Conservation (phyloP, 2,888 invertebrate species). For the Pecten maximus region DNA sequence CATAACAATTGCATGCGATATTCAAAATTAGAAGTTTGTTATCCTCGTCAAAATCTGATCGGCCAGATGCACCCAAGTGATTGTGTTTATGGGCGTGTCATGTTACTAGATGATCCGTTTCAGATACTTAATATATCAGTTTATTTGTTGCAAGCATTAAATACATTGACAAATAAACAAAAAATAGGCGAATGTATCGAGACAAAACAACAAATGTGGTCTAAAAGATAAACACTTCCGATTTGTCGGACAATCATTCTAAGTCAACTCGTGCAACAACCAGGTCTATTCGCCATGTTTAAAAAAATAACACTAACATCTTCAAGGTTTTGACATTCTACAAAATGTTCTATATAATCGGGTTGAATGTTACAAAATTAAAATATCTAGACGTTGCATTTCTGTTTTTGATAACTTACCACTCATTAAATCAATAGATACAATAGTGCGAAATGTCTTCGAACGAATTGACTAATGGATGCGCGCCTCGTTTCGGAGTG, state of each 20-base stretch:
- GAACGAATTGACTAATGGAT: slow-evolving; percentile 24
- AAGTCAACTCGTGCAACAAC: background rate
- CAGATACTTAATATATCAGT: background rate
- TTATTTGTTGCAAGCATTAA: background rate
- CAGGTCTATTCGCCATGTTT: background rate
- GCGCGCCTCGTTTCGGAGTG: slow-evolving; percentile 24
- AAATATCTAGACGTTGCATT: background rate
- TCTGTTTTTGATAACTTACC: background rate
- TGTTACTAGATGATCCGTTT: background rate
- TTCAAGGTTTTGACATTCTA: background rate
- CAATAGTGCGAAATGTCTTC: background rate
- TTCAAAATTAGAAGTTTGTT: no score
- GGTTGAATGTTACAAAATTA: background rate
- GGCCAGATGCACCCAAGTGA: no score
- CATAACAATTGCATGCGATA: no score
- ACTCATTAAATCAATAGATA: background rate
- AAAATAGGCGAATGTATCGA: background rate
- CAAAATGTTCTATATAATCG: background rate
- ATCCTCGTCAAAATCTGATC: no score
- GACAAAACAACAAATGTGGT: background rate
- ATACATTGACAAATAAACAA: background rate
- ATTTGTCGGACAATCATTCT: background rate
- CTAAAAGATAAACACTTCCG: background rate
- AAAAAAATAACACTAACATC: background rate
- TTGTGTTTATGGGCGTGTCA: background rate